Evolutionary conservation across 2,888 invertebrate species (phyloP), one percentile per base, ranked within the genome.

Genomic region (Camptogramma bilineatum): DNA sequence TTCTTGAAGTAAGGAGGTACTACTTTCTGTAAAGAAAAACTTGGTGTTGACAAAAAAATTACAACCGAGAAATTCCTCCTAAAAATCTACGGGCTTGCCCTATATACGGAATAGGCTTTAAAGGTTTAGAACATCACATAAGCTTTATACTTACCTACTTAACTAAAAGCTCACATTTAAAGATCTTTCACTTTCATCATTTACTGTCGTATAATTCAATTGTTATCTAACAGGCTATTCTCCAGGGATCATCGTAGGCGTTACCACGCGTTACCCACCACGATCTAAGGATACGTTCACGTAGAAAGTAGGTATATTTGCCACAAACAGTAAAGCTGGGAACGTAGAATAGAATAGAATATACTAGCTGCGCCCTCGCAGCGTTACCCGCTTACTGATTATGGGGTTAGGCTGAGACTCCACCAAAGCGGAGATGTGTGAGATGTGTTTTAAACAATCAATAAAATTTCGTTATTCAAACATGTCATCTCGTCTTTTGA

Each of bases 191-290:
- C 31, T 52, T 31, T n/a, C 8, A 21, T 10, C 47, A 31, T 66
- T 64, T 59, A 62, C 56, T 46, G 58, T 62, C 52, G 60, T 65
- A 59, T 64, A 61, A 48, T 62, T 59, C 57, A 52, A 63, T 66
- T 48, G 51, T 63, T 56, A 31, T 65, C 61, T 59, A 65, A 63
- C 39, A 54, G 48, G 53, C 61, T 55, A 55, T 60, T 62, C 65
- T 62, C 18, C 10, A 62, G 65, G 60, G 57, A 68, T 46, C 46
- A 9, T 52, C 18, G 69, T 69, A 63, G 68, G 70, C 58, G 66
- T 66, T 28, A 28, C 28, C 28, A 63, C 66, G 28, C 34, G 10
- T 39, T 60, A 68, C 65, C 67, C 63, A 66, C 62, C 54, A 60
- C 52, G 65, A 60, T 62, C 46, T 50, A 7, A 21, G 7, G 10